Evolutionary conservation across 1,140 invertebrate genomes (phyloP), one percentile per base, ranked within the genome.

Genomic region (Zophobas atratus): DNA sequence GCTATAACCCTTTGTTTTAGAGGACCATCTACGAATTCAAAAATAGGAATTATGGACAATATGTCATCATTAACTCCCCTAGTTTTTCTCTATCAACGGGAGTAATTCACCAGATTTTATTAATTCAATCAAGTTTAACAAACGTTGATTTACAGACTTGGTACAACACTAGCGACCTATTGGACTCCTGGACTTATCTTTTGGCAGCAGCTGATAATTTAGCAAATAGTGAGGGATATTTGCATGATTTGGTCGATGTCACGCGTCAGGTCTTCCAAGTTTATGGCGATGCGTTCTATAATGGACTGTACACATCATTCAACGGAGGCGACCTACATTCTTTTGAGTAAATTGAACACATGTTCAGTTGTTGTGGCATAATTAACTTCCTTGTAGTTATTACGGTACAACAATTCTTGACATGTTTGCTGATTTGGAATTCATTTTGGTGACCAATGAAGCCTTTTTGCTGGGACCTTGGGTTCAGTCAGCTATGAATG

Each of bases 201-300:
- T 80, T 92, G 1, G 83, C 86, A 41, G 86, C 87, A 1, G 81
- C 84, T 20, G 39, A 84, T 6, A 83, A 80, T 48, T 60, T 79
- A 75, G 57, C 84, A 60, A 77, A 85, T 51, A 82, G 78, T 76
- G 78, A 85, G n/a, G 90, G 89, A 3, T 92, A 89, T 80, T 82
- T 87, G 57, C 93, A 98, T 86, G 97, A 98, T 84, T 82, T 97
- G 0, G 93, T 97, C 1, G 97, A 98, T 86, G 81, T 98, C 8
- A 94, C 95, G 0, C 88, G 96, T 76, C 95, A 98, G 89, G 91
- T 90, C 8, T 86, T 97, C 32, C 95, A 97, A 86, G 87, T 94
- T 70, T 88, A 90, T 75, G 91, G 91, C 1, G 92, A 93, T 82
- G 86, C 90, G 43, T 84, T 92, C n/a, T 97, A 96, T 81, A 67